A percentile compares a stretch with the other conserved stretches of the same genome.
These are phyloP conservation scores for Tichodroma muraria DNA, from an alignment of 2,113 vertebrate genomes.

Conservation along the genomic window DNA sequence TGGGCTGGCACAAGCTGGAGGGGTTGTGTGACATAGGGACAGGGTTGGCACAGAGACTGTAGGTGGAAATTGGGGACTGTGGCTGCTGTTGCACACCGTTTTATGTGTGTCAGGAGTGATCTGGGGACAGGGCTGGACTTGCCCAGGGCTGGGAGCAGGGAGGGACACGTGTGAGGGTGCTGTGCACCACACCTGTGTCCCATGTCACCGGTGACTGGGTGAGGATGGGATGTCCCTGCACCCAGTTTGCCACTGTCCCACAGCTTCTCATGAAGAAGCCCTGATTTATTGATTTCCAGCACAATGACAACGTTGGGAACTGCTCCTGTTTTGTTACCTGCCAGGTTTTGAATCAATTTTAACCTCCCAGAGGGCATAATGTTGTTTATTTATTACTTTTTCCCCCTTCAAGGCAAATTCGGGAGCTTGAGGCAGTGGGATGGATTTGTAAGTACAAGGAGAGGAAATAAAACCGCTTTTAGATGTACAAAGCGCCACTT, in stretches of 20 bases:
- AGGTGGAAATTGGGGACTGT: rapidly evolving
- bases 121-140: too few relatives aligned
- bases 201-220: rapidly evolving
- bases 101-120: rapidly evolving
- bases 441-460: background rate
- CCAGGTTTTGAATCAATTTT: background rate
- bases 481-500: background rate
- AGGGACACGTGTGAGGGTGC: rapidly evolving
- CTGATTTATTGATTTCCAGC: rapidly evolving
- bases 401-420: background rate
- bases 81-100: background rate
- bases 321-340: background rate
- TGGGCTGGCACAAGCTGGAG: background rate
- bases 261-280: rapidly evolving
- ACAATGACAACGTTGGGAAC: rapidly evolving
- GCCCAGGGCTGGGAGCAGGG: background rate
- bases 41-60: background rate
- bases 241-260: rapidly evolving
- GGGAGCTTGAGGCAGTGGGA: background rate
- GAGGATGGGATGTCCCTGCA: background rate
- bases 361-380: background rate
- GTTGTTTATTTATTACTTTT: background rate
- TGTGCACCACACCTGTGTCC: background rate
- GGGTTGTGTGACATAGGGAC: background rate
- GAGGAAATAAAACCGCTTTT: background rate